A percentile compares a stretch with the other conserved stretches of the same genome.
Conservation (phyloP, 1,140 invertebrate species). For the Limonius californicus region DNA sequence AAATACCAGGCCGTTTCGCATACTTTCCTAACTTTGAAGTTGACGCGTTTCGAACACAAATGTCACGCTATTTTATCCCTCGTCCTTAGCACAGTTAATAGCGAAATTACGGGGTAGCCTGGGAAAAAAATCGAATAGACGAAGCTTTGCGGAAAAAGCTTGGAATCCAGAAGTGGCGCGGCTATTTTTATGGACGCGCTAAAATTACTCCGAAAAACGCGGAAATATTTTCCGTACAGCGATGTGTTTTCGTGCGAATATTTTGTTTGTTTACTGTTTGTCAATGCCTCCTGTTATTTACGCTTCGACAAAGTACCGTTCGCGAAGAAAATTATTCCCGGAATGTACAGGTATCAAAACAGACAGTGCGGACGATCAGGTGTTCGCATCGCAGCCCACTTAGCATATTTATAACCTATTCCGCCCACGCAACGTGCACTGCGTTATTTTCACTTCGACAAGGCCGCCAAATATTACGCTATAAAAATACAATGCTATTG, state of each 20-base stretch:
- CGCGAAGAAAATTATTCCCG: background rate
- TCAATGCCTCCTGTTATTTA: background rate
- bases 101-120: too few relatives aligned
- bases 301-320: background rate
- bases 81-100: too few relatives aligned
- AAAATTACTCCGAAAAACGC: background rate
- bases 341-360: conserved; percentile 6
- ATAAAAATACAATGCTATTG: conserved; percentile 13
- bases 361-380: background rate
- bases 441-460: conserved; percentile 12
- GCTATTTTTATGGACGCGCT: background rate
- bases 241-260: background rate
- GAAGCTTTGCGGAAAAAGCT: background rate
- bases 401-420: background rate
- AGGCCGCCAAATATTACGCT: conserved; percentile 11
- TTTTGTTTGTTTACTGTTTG: background rate
- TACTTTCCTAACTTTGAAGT: too few relatives aligned
- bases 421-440: conserved; percentile 10
- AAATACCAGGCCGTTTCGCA: background rate
- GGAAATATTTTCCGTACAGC: background rate
- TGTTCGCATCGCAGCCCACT: background rate
- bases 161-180: background rate
- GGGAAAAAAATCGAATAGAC: too few relatives aligned
- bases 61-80: too few relatives aligned
- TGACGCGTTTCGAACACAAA: too few relatives aligned